Base-by-base conservation (phyloP, 2,113 vertebrate genomes). In the Penelope pileata region DNA sequence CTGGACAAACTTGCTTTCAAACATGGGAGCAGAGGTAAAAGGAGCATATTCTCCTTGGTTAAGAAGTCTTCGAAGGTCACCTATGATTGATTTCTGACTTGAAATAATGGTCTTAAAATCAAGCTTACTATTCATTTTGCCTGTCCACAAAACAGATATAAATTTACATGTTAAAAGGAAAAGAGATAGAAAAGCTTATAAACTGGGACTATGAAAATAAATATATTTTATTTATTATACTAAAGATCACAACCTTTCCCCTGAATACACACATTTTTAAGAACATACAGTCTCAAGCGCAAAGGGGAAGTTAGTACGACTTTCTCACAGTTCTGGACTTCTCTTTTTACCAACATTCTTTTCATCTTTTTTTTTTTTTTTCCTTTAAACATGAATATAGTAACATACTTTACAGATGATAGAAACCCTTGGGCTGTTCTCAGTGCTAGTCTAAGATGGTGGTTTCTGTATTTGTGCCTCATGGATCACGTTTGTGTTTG, bases 1-100 rank as follows among this genome's bases (percentile, higher is more conserved):
- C 96, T 98, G 97, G 54, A 97, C 59, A 93, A 97, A 98, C 47
- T 94, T 98, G 88, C 97, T 96, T 42, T 98, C 97, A 26, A 98
- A 68, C 43, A 97, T 82, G 70, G 83, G 95, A 86, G 81, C 81
- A 58, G 94, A 96, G 14, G 74, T 56, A 73, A 97, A 97, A 36
- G 88, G 83, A 34, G 64, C 67, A 32, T 97, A 97, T 38, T 97
- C 96, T 84, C 96, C 96, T 75, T 58, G 87, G 30, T 92, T 50
- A 83, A 97, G 54, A 76, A 93, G 86, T 62, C 53, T 96, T 51
- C 94, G 94, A 80, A 97, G 94, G 14, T 93, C 72, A 91, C 88
- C 92, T 17, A 53, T 79, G 11, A 36, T 7, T 2, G 34, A 43
- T 8, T 48, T 45, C 22, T 86, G 62, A 32, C 48, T 83, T 74